Base-by-base conservation (phyloP, 2,888 invertebrate genomes). In the Lepas anatifera region DNA sequence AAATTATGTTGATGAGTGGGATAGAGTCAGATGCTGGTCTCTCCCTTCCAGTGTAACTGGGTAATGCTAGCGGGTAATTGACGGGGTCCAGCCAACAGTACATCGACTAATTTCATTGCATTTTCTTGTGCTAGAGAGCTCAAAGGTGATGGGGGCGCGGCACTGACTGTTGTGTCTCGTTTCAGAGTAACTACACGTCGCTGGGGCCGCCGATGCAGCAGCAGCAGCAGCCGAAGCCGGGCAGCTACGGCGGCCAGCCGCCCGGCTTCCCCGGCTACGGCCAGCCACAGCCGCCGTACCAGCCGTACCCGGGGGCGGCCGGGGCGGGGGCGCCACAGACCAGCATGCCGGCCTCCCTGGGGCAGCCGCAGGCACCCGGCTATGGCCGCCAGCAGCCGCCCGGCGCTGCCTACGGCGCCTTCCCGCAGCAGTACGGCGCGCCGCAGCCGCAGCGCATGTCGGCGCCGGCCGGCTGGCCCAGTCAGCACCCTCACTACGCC, bases 181-280 rank as follows among this genome's bases (percentile, higher is more conserved):
- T n/a, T n/a, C 58, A 58, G 58, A 58, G 58, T 18, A 58, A 58
- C 58, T 58, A 58, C 58, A 58, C 58, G 35, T 58, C 58, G 22
- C 58, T 58, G 58, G 58, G 58, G 35, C 58, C 58, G 22, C 58
- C 58, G 58, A 32, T 58, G 58, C 58, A 58, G 48, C 48, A 48
- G 58, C 58, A 32, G 58, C 58, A 58, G 48, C 48, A 48, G 58
- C 58, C 58, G 58, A 58, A 58, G 35, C 58, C 58, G 22, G 35
- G 35, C 32, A 35, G 58, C 32, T 58, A 58, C 32, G 58, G 58
- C 35, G 58, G 58, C 22, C 58, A 58, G 58, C 35, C 58, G 58
- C 58, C 58, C 25, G 58, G 58, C 58, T 58, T 58, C 10, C 58
- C 58, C 4, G 58, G 35, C 22, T 58, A 58, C 35, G 58, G 58